Evolutionary conservation across 2,797 vertebrate genomes (phyloP).

Genomic region (Coranthus polyacanthus): DNA sequence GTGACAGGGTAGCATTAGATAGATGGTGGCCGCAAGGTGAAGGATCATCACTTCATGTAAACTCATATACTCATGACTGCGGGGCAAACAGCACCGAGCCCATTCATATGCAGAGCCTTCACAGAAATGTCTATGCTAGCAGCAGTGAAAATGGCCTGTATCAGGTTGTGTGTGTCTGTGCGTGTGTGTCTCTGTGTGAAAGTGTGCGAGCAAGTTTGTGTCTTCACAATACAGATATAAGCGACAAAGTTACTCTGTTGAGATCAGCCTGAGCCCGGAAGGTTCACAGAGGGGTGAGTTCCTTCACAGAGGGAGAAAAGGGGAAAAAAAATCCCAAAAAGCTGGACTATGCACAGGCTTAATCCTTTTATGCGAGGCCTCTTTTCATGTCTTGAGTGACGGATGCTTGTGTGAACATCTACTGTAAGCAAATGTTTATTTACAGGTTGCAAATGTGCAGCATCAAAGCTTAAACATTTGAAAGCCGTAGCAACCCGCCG

Average conservation of each 20-base stretch:
- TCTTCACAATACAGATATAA: slow-evolving; percentile 46
- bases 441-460: slow-evolving; percentile 43
- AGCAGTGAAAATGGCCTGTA: slow-evolving; percentile 39
- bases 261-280: slow-evolving; percentile 36
- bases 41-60: slow-evolving; percentile 36
- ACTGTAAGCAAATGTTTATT: slow-evolving; percentile 56
- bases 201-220: slow-evolving; percentile 22
- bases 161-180: not conserved
- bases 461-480: slow-evolving; percentile 42
- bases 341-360: slow-evolving; percentile 35
- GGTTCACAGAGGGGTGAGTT: slow-evolving; percentile 55
- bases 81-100: slow-evolving; percentile 49
- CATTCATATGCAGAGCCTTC: slow-evolving; percentile 47
- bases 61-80: slow-evolving; percentile 43
- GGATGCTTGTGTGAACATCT: slow-evolving; percentile 40
- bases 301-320: slow-evolving; percentile 28
- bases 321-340: slow-evolving; percentile 38
- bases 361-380: slow-evolving; percentile 54
- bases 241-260: slow-evolving; percentile 37
- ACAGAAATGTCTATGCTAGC: slow-evolving; percentile 24
- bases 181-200: slow-evolving; percentile 18
- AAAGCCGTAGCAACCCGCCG: slow-evolving; percentile 22
- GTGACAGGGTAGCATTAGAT: not conserved
- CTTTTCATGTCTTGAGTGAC: slow-evolving; percentile 53
- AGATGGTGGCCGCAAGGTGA: slow-evolving; percentile 9